Evolutionary conservation across 2,113 vertebrate species (phyloP).

Genomic region (Brachyhypopomus gauderio): DNA sequence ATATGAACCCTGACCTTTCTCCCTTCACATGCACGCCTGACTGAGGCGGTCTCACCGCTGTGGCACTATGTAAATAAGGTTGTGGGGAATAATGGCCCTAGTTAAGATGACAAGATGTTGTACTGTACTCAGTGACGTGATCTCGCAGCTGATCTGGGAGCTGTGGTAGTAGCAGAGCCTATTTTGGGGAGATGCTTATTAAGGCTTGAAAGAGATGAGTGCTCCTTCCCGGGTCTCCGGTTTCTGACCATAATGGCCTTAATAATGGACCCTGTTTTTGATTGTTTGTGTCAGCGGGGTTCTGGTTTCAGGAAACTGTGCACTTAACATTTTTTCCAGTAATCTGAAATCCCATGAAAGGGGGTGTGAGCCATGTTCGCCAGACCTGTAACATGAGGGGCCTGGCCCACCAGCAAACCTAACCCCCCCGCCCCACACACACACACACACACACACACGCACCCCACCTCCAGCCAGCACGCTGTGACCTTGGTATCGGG

Average conservation of each 20-base stretch:
- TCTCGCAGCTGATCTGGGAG: constrained; percentile 19
- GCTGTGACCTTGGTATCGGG: constrained; percentile 77
- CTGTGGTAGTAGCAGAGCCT: constrained; percentile 19
- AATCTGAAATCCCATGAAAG: constrained; percentile 52
- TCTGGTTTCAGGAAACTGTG: constrained; percentile 66
- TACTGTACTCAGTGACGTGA: not conserved
- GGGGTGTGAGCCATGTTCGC: constrained; percentile 12
- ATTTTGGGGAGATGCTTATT: constrained; percentile 36
- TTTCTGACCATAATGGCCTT: constrained; percentile 59
- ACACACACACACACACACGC: no score
- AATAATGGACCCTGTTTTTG: constrained; percentile 59
- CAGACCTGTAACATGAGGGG: constrained; percentile 17
- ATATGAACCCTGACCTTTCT: constrained; percentile 22
- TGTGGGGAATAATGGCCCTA: not conserved
- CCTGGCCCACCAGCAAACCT: constrained; percentile 3
- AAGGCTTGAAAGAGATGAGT: constrained; percentile 46
- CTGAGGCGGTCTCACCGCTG: no score
- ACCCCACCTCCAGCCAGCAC: constrained; percentile 55
- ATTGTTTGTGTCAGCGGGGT: constrained; percentile 63
- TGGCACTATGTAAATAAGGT: not conserved
- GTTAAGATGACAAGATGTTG: not conserved
- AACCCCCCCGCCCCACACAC: constrained; percentile 30
- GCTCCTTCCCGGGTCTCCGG: constrained; percentile 49
- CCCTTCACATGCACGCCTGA: not conserved
- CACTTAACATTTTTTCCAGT: constrained; percentile 51